Base-by-base conservation (phyloP, 2,888 invertebrate species). In the Lasioglossum calceatum region DNA sequence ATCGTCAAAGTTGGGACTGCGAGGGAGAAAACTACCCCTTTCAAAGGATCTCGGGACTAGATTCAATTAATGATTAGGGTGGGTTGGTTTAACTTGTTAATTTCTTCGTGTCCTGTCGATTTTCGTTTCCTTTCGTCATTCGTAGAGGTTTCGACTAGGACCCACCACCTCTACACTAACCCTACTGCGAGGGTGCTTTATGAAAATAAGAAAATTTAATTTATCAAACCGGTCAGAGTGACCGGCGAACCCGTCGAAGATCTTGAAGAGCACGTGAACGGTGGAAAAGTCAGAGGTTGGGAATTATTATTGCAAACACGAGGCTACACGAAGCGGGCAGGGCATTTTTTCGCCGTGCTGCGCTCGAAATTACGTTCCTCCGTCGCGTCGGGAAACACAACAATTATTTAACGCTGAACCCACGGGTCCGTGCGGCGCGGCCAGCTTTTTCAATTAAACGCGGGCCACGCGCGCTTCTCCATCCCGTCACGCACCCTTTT, bases 401-500 rank as follows among this genome's bases (percentile, higher is more conserved):
- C 70, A 77, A 85, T 85, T 84, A 77, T 85, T 85, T 80, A 84
- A 85, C 85, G 80, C 44, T 61, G 77, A 80, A 71, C 75, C 61
- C 75, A 73, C 39, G 19, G 79, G 64, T 0, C 32, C 36, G n/a
- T n/a, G n/a, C 7, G 47, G 19, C 70, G n/a, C 70, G 77, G 36
- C 42, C 42, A n/a, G 85, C 77, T 79, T 80, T 86, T 85, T 80
- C 85, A 84, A 84, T 84, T 79, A 84, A 85, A 84, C 79, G 74
- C 74, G 61, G 36, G n/a, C 27, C 61, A 36, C 73, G 54, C 50
- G 54, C 50, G 54, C 16, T n/a, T n/a, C 50, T 16, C 23, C 23
- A 5, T 32, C 36, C 58, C 4, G 19, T 27, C 71, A 47, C 47
- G 39, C 70, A 47, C 12, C 64, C 79, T 76, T 85, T 85, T 85